phyloP scores from a whole-genome alignment of 2,888 invertebrate genomes.

The Sepiola atlantica region DNA sequence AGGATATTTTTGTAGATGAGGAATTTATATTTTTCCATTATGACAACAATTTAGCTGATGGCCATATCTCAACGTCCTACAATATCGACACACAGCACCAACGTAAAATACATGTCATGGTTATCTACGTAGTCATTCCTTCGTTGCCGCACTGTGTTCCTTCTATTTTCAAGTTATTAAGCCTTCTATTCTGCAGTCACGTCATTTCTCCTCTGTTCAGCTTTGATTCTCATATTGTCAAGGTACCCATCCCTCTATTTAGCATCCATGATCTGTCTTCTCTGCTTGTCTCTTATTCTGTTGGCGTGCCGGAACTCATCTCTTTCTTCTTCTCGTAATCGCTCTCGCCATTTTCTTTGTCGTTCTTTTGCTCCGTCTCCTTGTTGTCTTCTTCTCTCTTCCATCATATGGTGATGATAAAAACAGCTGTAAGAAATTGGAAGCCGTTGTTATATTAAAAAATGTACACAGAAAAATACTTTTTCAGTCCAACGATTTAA shows the following conservation, averaged over 20 bases:
- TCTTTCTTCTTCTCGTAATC: background rate
- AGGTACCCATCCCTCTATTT: background rate
- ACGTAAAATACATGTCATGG: background rate
- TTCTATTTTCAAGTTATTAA: too few species aligned
- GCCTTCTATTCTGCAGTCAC: too few species aligned
- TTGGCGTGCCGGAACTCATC: background rate
- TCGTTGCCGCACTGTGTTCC: too few species aligned
- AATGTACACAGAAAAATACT: too few species aligned
- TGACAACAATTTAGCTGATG: background rate
- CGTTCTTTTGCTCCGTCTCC: background rate
- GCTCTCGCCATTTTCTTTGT: background rate
- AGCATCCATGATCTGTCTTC: background rate
- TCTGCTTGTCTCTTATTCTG: background rate
- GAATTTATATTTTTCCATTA: background rate
- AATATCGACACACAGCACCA: background rate
- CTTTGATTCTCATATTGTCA: background rate
- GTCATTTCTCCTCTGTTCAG: too few species aligned
- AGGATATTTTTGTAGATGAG: background rate
- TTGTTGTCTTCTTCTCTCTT: conserved; percentile 1
- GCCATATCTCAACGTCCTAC: background rate
- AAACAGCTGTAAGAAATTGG: too few species aligned
- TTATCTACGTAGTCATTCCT: too few species aligned
- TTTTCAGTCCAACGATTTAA: too few species aligned
- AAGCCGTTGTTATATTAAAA: too few species aligned
- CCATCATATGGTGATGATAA: too few species aligned